Base-by-base conservation (phyloP, 2,113 vertebrate genomes). In the Argyrosomus japonicus region DNA sequence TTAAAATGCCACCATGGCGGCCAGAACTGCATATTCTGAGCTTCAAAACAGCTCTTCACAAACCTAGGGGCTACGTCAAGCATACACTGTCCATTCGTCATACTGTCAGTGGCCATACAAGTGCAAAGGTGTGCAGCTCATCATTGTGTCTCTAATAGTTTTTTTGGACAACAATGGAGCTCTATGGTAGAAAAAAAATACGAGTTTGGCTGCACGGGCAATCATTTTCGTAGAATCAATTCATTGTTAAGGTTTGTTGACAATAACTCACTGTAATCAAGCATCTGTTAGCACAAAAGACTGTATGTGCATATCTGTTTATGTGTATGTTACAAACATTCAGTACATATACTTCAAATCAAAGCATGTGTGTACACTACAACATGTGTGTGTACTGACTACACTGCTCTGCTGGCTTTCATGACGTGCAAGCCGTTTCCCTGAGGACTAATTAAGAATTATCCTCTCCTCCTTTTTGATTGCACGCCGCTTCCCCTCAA, bases 361-460 rank as follows among this genome's bases (percentile, higher is more conserved):
- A 58, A 21, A 47, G n/a, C n/a, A 17, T 40, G 11, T 36, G 57
- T 60, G 45, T 50, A 45, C n/a, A 18, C 47, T 51, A 12, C 8
- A n/a, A 3, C 15, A n/a, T 12, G 6, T 51, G 63, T 53, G 76
- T 67, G 56, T 47, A 9, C 2, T 17, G 43, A 50, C 36, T 18
- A 11, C 8, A 23, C 11, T 2, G 58, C 27, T 51, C 51, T 57
- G 29, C 56, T 36, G 50, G 36, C 48, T 85, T 32, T 61, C 8
- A 15, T 88, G 82, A 87, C n/a, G 14, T 71, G 36, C 57, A 68
- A 1, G 1, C 51, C 36, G 1, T 53, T 75, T 88, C 89, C 86
- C 48, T 1, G 48, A 18, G 75, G 75, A 36, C 78, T 75, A 87
- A 90, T 92, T 92, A 91, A 70, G 18, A 80, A 18, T 51, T 2